These are phyloP conservation scores for Zaprionus obscuricornis DNA, from an alignment of 2,888 invertebrate species.

Conservation along the genomic window DNA sequence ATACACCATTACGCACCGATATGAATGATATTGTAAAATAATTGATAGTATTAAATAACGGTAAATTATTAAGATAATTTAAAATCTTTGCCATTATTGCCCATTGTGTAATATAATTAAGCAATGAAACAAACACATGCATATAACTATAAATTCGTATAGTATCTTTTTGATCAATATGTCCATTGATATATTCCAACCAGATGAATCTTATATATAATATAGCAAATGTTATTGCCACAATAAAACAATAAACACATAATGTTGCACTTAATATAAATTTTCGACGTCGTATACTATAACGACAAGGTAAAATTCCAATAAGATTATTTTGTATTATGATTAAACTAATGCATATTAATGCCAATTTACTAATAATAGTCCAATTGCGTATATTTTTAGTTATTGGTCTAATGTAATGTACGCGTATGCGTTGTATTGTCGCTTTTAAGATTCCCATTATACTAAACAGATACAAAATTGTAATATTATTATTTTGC, in stretches of 20 bases:
- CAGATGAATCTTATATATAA: constrained; percentile 55
- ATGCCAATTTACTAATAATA: too few species aligned
- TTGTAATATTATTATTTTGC: too few species aligned
- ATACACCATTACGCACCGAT: too few species aligned
- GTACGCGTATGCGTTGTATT: too few species aligned
- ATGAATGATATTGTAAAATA: constrained; percentile 55
- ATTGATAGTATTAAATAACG: constrained; percentile 51
- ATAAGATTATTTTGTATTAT: too few species aligned
- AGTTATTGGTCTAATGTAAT: too few species aligned
- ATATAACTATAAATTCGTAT: constrained; percentile 70
- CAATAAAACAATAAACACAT: constrained; percentile 48
- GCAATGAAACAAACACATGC: constrained; percentile 59
- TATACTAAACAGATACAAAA: too few species aligned
- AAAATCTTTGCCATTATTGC: constrained; percentile 6
- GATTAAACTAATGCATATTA: too few species aligned
- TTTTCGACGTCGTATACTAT: constrained; percentile 7
- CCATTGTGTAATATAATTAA: constrained; percentile 61
- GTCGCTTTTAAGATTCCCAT: too few species aligned
- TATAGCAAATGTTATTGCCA: constrained; percentile 39
- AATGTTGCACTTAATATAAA: constrained; percentile 47
- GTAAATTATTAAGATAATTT: constrained; percentile 50
- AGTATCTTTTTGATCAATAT: constrained; percentile 62
- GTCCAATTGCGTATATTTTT: too few species aligned
- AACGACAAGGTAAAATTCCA: constrained; percentile 43
- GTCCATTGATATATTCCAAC: constrained; percentile 41